These are phyloP conservation scores for Linhomoeus sp. DNA, from an alignment of 2,888 invertebrate genomes.

Conservation along the genomic window DNA sequence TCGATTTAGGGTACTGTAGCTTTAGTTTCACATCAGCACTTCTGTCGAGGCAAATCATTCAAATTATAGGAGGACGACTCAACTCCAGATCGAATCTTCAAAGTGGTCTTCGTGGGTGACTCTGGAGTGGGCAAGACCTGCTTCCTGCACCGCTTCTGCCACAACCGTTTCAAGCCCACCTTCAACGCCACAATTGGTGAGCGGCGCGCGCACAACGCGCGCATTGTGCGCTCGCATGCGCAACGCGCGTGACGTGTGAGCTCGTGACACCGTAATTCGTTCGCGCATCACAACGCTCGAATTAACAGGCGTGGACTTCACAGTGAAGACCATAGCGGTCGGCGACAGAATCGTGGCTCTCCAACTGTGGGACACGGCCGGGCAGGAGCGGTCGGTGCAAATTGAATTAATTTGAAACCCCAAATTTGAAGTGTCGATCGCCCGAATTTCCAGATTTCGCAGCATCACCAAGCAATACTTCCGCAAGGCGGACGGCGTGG, in stretches of 20 bases:
- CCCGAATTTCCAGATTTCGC: slow-evolving; percentile 31
- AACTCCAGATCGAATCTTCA: slow-evolving; percentile 34
- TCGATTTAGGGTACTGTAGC: too few relatives aligned
- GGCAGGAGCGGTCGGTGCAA: slow-evolving; percentile 33
- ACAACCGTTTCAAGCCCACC: slow-evolving; percentile 33
- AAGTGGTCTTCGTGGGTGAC: slow-evolving; percentile 39
- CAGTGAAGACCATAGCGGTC: slow-evolving; percentile 31
- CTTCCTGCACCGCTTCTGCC: slow-evolving; percentile 37
- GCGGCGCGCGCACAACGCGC: not conserved
- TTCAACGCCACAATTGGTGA: slow-evolving; percentile 37
- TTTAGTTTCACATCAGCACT: too few relatives aligned
- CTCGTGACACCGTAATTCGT: too few relatives aligned
- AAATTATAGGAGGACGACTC: slow-evolving; percentile 12
- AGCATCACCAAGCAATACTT: slow-evolving; percentile 40
- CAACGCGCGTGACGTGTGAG: not conserved
- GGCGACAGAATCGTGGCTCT: slow-evolving; percentile 30
- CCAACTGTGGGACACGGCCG: slow-evolving; percentile 39
- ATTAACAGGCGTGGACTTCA: slow-evolving; percentile 35
- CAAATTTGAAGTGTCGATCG: not conserved
- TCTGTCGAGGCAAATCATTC: too few relatives aligned
- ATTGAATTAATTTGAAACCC: not conserved
- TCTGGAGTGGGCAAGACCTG: slow-evolving; percentile 39
- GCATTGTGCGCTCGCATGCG: not conserved
- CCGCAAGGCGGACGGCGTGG: slow-evolving; percentile 39
- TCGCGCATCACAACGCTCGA: too few relatives aligned